Percentiles rank a stretch among this genome's conserved stretches.
These are phyloP conservation scores for Hippocampus kuda DNA, from an alignment of 2,797 vertebrate genomes.

Conservation along the genomic window DNA sequence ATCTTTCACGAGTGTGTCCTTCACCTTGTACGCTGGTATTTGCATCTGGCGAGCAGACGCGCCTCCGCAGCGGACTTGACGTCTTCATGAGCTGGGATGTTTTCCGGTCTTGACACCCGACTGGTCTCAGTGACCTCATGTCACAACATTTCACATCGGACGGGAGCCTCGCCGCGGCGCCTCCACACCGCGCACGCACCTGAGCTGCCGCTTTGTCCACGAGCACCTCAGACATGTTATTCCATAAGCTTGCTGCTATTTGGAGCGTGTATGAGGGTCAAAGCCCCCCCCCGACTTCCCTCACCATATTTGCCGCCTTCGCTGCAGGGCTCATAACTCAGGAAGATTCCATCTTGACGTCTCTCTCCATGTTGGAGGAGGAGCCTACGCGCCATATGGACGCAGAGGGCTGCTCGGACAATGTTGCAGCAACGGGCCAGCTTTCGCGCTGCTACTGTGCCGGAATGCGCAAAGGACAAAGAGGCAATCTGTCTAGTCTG, in stretches of 20 bases:
- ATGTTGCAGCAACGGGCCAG: background rate
- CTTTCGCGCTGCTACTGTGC: background rate
- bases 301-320: background rate
- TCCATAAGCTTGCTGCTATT: background rate
- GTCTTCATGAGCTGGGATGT: background rate
- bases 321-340: background rate
- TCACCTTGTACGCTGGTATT: background rate
- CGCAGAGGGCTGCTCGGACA: background rate
- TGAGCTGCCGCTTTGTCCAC: background rate
- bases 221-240: background rate
- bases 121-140: constrained; percentile 1
- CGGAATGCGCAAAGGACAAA: background rate
- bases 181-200: background rate
- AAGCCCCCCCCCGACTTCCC: background rate
- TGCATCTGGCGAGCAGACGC: background rate
- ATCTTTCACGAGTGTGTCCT: background rate
- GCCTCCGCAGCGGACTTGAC: background rate
- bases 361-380: background rate
- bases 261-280: background rate
- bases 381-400: background rate
- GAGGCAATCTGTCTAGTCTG: background rate
- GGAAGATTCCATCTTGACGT: background rate
- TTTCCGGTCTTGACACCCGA: background rate
- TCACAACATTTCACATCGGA: background rate
- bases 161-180: background rate